Evolutionary conservation across 2,888 invertebrate genomes (phyloP).

Genomic region (Eupithecia dodoneata): DNA sequence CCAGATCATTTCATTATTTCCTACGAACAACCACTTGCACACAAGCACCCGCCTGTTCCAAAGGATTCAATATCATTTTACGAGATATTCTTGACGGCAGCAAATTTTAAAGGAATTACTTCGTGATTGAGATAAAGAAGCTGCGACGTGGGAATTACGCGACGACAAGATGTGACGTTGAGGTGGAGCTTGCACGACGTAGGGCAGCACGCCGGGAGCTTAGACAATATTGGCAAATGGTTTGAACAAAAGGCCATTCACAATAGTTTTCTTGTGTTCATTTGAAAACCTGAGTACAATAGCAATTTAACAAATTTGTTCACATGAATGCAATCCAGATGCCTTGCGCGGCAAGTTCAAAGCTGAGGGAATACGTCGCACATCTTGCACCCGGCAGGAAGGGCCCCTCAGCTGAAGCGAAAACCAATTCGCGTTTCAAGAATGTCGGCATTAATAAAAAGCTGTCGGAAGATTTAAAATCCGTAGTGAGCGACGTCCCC

Average conservation of each 20-base stretch:
- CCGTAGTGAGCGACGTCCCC: conserved; percentile 22
- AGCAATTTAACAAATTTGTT: neutral
- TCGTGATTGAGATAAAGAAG: conserved; percentile 41
- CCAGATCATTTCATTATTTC: conserved; percentile 57
- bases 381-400: neutral
- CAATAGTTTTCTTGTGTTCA: too few species aligned
- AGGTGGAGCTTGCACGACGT: conserved; percentile 33
- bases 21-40: conserved; percentile 36
- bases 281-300: neutral
- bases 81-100: conserved; percentile 9
- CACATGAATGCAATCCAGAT: neutral
- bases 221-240: neutral
- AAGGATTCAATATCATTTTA: conserved; percentile 10
- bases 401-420: conserved; percentile 28
- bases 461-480: conserved; percentile 31
- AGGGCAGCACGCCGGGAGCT: neutral
- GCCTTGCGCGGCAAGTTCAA: neutral
- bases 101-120: conserved; percentile 40
- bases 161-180: conserved; percentile 37
- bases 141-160: conserved; percentile 41
- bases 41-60: neutral
- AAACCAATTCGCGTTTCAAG: conserved; percentile 36
- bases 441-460: conserved; percentile 40
- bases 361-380: neutral
- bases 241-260: neutral